Conservation (phyloP, 2,113 vertebrate species). For the Apodemus sylvaticus region DNA sequence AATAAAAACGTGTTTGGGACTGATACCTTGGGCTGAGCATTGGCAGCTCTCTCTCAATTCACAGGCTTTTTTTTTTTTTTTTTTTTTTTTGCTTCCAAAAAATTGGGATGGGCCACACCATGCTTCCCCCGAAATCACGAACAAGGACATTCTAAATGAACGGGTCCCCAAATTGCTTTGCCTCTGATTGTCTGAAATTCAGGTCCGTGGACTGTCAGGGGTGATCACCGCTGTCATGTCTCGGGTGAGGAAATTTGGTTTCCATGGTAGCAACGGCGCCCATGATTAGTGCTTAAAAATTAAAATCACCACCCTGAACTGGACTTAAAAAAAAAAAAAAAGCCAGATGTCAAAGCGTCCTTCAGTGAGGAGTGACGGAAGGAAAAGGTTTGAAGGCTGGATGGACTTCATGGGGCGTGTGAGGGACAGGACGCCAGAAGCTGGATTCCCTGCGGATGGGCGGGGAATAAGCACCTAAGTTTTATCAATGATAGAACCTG, state of each 20-base stretch:
- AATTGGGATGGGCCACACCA: background rate
- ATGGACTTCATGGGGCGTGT: background rate
- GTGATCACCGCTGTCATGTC: background rate
- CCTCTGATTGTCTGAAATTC: conserved; percentile 66
- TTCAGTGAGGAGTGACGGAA: background rate
- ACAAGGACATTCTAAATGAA: background rate
- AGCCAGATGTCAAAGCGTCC: background rate
- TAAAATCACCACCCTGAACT: conserved; percentile 59
- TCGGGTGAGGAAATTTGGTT: conserved; percentile 57
- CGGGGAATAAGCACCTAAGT: background rate
- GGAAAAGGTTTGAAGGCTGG: background rate
- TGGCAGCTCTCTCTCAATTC: background rate
- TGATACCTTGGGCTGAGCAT: conserved; percentile 43
- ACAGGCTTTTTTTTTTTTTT: conserved; percentile 28
- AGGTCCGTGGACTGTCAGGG: conserved; percentile 60
- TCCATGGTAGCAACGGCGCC: conserved; percentile 42
- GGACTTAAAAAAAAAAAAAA: no score
- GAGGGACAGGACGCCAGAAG: background rate
- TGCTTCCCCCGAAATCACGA: conserved; percentile 20
- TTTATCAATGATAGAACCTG: background rate
- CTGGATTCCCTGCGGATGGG: background rate
- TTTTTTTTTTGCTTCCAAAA: conserved; percentile 45
- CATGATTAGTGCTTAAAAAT: conserved; percentile 63
- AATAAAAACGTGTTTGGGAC: conserved; percentile 72
- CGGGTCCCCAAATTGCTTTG: conserved; percentile 29